phyloP scores from a whole-genome alignment of 2,888 invertebrate species.

The Metallyticus violacea region DNA sequence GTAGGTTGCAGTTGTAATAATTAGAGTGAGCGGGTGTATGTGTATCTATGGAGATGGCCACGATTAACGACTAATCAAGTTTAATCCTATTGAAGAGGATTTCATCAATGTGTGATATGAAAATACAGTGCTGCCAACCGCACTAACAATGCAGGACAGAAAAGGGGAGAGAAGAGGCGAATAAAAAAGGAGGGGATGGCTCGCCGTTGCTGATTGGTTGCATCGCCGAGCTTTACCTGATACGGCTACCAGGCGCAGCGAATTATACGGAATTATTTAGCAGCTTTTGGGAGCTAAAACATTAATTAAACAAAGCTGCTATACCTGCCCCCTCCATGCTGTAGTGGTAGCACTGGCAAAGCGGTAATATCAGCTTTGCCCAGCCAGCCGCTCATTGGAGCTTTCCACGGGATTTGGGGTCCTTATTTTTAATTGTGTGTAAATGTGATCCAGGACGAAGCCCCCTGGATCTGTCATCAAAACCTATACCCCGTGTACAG shows the following conservation, averaged over 20 bases:
- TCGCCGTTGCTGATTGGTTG: slow-evolving; percentile 18
- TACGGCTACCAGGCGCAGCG: slow-evolving; percentile 1
- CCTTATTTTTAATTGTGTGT: slow-evolving; percentile 34
- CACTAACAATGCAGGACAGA: neutral
- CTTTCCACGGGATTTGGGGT: slow-evolving; percentile 30
- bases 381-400: slow-evolving; percentile 26
- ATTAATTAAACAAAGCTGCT: slow-evolving; percentile 29
- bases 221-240: slow-evolving; percentile 11
- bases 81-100: slow-evolving; percentile 23
- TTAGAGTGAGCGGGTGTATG: slow-evolving; percentile 5
- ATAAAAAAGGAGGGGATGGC: slow-evolving; percentile 9
- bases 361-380: slow-evolving; percentile 26
- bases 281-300: slow-evolving; percentile 30
- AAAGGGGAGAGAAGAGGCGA: neutral
- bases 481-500: slow-evolving; percentile 11
- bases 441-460: slow-evolving; percentile 40
- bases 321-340: neutral
- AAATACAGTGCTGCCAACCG: neutral
- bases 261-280: slow-evolving; percentile 31
- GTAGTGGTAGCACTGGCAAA: neutral
- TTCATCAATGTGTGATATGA: slow-evolving; percentile 22
- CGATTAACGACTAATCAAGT: slow-evolving; percentile 22
- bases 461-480: slow-evolving; percentile 46
- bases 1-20: slow-evolving; percentile 12
- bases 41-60: neutral